Evolutionary conservation across 2,113 vertebrate genomes (phyloP), one percentile per base, ranked within the genome.

Genomic region (Marmota flaviventris): DNA sequence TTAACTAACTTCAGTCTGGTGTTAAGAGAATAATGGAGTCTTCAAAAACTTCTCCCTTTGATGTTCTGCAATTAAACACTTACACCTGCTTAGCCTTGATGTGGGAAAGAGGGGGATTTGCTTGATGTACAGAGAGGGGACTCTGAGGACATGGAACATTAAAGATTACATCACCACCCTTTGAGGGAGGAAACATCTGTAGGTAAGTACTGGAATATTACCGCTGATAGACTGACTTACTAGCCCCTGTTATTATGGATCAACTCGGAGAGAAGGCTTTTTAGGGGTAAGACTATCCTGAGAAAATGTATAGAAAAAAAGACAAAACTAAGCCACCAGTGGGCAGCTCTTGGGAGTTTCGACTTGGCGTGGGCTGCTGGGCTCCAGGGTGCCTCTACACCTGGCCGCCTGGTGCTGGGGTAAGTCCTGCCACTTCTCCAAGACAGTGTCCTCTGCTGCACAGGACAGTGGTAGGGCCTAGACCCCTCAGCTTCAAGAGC

Each of bases 41-140:
- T 77, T 85, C 32, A 8, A 70, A 61, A 91, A 88, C 39, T 65
- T 79, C 37, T 37, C 11, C 61, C 32, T 94, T 89, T 93, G 89
- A 90, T 94, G 95, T 61, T 51, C 37, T 24, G 82, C 77, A 88
- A 82, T 93, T 96, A 93, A 75, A 76, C 25, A 32, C 48, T 81
- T 86, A n/a, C 22, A 20, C 34, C 76, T 65, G 27, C 11, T 65
- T 51, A 42, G 76, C 92, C 56, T 65, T 86, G 70, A 75, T 53
- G 79, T 83, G 14, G 9, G 53, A 10, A 58, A 76, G 32, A 58
- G 18, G 11, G 39, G 48, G 32, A 27, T 61, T 61, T 42, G 29
- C 67, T 75, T 75, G 69, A 82, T 96, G 65, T 25, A 18, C 53
- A 9, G 18, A 4, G 77, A 48, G 58, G 12, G 0, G 20, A 22